Conservation (phyloP, 2,113 vertebrate genomes). For the Colius striatus region DNA sequence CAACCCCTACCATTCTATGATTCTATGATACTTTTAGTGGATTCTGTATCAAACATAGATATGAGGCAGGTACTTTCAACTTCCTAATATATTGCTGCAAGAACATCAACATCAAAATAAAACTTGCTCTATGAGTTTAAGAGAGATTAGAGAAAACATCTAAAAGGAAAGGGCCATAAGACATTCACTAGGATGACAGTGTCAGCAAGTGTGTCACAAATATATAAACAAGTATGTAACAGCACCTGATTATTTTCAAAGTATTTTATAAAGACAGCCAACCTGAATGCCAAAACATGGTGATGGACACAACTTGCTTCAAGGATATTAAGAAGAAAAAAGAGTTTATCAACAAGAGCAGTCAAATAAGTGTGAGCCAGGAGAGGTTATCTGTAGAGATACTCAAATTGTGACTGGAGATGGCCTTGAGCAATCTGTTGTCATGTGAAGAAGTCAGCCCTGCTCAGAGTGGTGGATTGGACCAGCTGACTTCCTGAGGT, state of each 20-base stretch:
- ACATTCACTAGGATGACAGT: background rate
- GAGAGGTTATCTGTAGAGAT: background rate
- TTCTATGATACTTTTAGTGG: background rate
- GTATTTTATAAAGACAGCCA: background rate
- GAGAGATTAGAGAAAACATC: background rate
- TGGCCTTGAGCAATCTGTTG: background rate
- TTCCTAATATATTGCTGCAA: background rate
- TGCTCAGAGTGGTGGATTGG: accelerated
- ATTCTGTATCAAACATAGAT: background rate
- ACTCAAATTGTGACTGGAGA: background rate
- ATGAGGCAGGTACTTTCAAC: background rate
- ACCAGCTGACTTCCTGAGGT: background rate
- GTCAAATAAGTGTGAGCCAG: background rate
- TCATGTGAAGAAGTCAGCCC: background rate
- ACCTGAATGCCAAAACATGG: background rate
- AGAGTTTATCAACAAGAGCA: accelerated
- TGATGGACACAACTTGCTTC: background rate
- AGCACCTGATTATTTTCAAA: background rate
- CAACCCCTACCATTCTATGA: no score
- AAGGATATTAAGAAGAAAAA: background rate
- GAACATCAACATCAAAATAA: background rate
- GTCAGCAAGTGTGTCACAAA: background rate
- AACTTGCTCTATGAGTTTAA: background rate
- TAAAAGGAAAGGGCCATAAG: background rate
- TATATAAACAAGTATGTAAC: accelerated